These are phyloP conservation scores for Alfaro cultratus DNA, from an alignment of 2,797 vertebrate species.

Conservation along the genomic window DNA sequence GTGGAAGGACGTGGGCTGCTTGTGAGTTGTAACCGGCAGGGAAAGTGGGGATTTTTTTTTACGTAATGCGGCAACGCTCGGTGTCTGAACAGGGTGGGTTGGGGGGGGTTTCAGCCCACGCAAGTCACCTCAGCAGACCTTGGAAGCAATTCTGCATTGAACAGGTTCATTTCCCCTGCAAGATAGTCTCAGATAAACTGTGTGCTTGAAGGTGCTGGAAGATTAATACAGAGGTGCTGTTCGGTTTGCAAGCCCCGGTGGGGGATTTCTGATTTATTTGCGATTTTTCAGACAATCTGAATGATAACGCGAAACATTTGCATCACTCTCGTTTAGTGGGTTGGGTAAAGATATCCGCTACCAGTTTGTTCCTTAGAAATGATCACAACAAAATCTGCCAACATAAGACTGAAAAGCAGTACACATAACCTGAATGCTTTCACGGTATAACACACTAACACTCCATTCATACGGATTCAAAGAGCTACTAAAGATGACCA, in stretches of 20 bases:
- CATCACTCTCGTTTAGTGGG: background rate
- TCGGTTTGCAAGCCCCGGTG: background rate
- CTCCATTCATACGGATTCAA: background rate
- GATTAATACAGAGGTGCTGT: conserved; percentile 38
- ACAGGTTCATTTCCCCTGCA: conserved; percentile 50
- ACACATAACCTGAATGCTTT: background rate
- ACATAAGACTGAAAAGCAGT: background rate
- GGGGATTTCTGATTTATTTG: background rate
- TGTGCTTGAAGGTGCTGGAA: conserved; percentile 43
- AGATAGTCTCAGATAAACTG: conserved; percentile 45
- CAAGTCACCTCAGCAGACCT: conserved; percentile 52
- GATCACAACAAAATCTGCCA: background rate
- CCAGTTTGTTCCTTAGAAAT: background rate
- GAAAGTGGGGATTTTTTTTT: conserved; percentile 41
- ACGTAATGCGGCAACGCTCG: conserved; percentile 51
- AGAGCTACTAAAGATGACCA: background rate
- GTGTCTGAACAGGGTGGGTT: conserved; percentile 44
- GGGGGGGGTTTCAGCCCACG: conserved; percentile 47
- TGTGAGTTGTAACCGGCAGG: conserved; percentile 38
- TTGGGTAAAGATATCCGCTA: background rate
- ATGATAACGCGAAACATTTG: background rate
- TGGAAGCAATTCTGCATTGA: conserved; percentile 50
- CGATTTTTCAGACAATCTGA: background rate
- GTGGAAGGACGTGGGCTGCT: conserved; percentile 53
- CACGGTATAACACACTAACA: background rate